Percentiles rank a stretch among this genome's conserved stretches.
phyloP scores from a whole-genome alignment of 2,113 vertebrate genomes.

The Strix aluco region DNA sequence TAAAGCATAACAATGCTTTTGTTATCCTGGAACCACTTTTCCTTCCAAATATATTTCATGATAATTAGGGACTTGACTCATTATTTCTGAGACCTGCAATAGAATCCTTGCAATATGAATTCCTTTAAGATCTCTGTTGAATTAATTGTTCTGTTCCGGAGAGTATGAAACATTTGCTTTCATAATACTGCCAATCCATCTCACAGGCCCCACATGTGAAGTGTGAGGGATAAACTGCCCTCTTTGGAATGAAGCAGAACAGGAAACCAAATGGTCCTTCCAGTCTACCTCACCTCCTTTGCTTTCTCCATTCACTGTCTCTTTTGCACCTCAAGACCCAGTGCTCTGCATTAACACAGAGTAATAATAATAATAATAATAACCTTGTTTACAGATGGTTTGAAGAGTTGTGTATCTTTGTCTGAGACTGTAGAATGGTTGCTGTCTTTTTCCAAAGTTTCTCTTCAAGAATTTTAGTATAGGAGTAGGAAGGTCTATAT shows the following conservation, averaged over 20 bases:
- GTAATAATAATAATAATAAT: neutral
- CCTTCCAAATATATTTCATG: neutral
- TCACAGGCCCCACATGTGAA: neutral
- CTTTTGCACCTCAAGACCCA: rapidly evolving
- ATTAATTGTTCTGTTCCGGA: neutral
- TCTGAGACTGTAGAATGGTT: neutral
- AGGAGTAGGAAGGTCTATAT: neutral
- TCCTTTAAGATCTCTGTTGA: neutral
- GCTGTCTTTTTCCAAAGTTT: neutral
- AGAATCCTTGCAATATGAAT: neutral
- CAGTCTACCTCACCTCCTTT: neutral
- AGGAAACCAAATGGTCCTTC: neutral
- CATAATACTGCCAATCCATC: neutral
- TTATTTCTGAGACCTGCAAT: neutral
- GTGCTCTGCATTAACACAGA: neutral
- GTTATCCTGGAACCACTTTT: neutral
- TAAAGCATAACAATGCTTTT: neutral
- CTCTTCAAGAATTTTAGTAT: neutral
- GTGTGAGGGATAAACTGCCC: neutral
- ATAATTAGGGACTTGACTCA: neutral
- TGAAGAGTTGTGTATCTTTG: neutral
- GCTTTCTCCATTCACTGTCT: neutral
- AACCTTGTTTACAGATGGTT: neutral
- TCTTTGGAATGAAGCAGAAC: neutral
- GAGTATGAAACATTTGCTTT: neutral